Evolutionary conservation across 1,140 invertebrate species (phyloP), one percentile per base, ranked within the genome.

Genomic region (Sipha flava): DNA sequence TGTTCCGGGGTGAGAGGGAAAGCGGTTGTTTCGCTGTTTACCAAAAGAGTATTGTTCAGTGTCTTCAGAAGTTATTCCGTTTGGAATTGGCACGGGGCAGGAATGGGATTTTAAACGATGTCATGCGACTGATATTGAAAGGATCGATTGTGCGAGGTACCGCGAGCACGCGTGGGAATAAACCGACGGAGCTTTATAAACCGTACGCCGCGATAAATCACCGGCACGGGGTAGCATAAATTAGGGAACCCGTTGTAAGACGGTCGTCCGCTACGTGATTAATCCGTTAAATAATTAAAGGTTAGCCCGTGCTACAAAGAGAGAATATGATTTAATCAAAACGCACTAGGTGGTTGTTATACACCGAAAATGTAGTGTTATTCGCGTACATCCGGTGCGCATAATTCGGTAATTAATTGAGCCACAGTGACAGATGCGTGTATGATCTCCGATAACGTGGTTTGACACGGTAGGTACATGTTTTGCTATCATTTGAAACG

Each of bases 211-310:
- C 18, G 31, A 59, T 59, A 59, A 59, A 59, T 59, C 29, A 59
- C 29, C 0, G 31, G 18, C 29, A 59, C 7, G 57, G 29, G 16
- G n/a, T 31, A 26, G 18, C 23, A 59, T 59, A 31, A 59, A 59
- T 59, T 59, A 31, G 31, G 57, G 29, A 26, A 31, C 26, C n/a
- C 57, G 16, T 29, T 59, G 57, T 59, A 31, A 59, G 29, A 59
- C 57, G n/a, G n/a, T n/a, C 29, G 57, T 59, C 29, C 7, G n/a
- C n/a, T 37, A 37, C n/a, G 62, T 21, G 29, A 66, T 66, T 40
- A 66, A 66, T 34, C 40, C 23, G 62, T 66, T 40, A 14, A 66
- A 66, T 66, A 66, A 66, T 66, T 40, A 66, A 66, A 66, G n/a
- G 34, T 40, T 40, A 5, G 62, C n/a, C n/a, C n/a, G n/a, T n/a